These are phyloP conservation scores for Melieria picta DNA, from an alignment of 2,888 invertebrate genomes.

Conservation along the genomic window DNA sequence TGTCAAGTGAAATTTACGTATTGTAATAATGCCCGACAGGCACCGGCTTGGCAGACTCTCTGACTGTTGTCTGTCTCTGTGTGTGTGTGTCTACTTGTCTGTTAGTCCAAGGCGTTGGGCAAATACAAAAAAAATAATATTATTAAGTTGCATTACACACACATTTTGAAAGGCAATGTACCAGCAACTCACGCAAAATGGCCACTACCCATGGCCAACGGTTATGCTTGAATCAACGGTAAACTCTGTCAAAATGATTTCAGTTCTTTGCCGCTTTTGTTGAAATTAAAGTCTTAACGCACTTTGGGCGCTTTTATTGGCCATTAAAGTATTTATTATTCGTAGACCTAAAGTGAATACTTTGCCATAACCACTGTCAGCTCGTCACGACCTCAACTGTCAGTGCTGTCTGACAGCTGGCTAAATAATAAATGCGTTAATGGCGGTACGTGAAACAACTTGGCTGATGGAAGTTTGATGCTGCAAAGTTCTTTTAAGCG, in stretches of 20 bases:
- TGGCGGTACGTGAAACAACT: too few relatives aligned
- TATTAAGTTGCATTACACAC: not conserved
- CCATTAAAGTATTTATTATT: too few relatives aligned
- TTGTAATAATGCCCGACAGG: not conserved
- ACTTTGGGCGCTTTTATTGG: too few relatives aligned
- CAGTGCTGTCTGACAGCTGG: not conserved
- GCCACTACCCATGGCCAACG: too few relatives aligned
- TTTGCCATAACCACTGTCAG: not conserved
- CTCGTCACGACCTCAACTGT: not conserved
- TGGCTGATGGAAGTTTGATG: too few relatives aligned
- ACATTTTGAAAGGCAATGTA: not conserved
- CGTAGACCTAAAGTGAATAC: not conserved
- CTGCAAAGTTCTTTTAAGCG: too few relatives aligned
- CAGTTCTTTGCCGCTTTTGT: too few relatives aligned
- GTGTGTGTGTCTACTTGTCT: not conserved
- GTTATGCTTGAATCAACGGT: too few relatives aligned
- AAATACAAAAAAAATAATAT: not conserved
- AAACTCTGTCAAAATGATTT: too few relatives aligned
- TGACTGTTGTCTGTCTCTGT: too few relatives aligned
- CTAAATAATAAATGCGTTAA: not conserved
- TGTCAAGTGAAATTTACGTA: conserved; percentile 2
- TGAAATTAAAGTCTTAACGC: too few relatives aligned
- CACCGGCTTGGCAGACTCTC: not conserved
- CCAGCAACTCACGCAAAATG: too few relatives aligned
- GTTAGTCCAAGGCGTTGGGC: not conserved